phyloP scores from a whole-genome alignment of 2,888 invertebrate genomes.

The Caenorhabditis sp. region DNA sequence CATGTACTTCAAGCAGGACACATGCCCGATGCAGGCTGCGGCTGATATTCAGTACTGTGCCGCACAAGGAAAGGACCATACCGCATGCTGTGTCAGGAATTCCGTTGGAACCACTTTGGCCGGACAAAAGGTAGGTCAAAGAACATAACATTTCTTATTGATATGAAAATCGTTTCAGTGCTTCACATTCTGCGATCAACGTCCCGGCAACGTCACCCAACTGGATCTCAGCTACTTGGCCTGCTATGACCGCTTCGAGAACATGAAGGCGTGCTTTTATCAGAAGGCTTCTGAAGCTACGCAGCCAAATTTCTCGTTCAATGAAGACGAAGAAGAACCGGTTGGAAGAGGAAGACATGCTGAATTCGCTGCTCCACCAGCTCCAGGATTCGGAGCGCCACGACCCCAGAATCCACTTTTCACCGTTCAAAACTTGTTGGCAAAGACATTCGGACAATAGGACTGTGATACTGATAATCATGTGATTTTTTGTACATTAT shows the following conservation, averaged over 20 bases:
- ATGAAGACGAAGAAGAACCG: constrained; percentile 41
- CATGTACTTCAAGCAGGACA: constrained; percentile 82
- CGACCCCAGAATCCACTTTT: constrained; percentile 36
- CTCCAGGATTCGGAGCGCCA: constrained; percentile 34
- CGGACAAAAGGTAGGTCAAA: constrained; percentile 61
- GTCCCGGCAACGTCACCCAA: constrained; percentile 78
- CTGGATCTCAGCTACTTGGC: constrained; percentile 75
- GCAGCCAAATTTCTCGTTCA: constrained; percentile 54
- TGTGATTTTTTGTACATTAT: not conserved
- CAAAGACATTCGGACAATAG: constrained; percentile 65
- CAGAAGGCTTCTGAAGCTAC: constrained; percentile 61
- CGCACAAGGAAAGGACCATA: constrained; percentile 75
- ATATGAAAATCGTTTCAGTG: constrained; percentile 54
- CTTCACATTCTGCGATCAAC: constrained; percentile 78
- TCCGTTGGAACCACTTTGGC: constrained; percentile 76
- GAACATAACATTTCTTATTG: not conserved
- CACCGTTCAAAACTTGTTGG: constrained; percentile 50
- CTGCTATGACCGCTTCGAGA: constrained; percentile 76
- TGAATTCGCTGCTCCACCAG: constrained; percentile 29
- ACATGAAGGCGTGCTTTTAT: constrained; percentile 78
- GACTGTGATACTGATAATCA: not conserved
- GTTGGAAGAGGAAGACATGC: constrained; percentile 12
- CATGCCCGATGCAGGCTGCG: constrained; percentile 82
- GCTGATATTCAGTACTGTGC: constrained; percentile 82
- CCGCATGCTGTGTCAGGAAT: constrained; percentile 73